These are phyloP conservation scores for Chymomyza caudatula DNA, from an alignment of 2,888 invertebrate species.

Conservation along the genomic window DNA sequence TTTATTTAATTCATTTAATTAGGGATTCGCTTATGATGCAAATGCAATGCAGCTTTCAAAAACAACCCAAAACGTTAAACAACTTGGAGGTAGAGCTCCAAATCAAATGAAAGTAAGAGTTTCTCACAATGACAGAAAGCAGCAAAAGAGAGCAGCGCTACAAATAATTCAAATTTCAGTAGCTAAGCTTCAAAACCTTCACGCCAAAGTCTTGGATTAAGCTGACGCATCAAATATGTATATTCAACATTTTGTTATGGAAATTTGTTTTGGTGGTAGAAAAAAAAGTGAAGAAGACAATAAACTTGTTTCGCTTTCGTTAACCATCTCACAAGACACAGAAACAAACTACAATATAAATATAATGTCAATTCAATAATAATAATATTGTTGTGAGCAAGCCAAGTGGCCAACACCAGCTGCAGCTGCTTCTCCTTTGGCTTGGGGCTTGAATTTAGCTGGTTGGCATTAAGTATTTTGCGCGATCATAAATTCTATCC, in stretches of 20 bases:
- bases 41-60: not conserved
- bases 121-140: not conserved
- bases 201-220: not conserved
- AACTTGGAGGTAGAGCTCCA: not conserved
- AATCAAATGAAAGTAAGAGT: not conserved
- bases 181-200: not conserved
- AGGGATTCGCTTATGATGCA: not conserved
- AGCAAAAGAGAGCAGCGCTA: not conserved
- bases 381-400: conserved; percentile 9
- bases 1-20: not conserved
- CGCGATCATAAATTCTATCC: not conserved
- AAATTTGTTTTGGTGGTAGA: conserved; percentile 14
- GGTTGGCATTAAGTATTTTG: not conserved
- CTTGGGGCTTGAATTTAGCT: not conserved
- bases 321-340: not conserved
- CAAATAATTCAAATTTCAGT: not conserved
- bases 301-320: conserved; percentile 36
- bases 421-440: conserved; percentile 1
- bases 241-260: conserved; percentile 19
- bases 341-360: not conserved
- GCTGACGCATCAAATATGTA: not conserved
- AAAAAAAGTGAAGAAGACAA: conserved; percentile 8
- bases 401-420: conserved; percentile 9
- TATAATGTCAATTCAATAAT: conserved; percentile 20
- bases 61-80: not conserved